phyloP scores from a whole-genome alignment of 2,888 invertebrate species.

The Agrilus mali region DNA sequence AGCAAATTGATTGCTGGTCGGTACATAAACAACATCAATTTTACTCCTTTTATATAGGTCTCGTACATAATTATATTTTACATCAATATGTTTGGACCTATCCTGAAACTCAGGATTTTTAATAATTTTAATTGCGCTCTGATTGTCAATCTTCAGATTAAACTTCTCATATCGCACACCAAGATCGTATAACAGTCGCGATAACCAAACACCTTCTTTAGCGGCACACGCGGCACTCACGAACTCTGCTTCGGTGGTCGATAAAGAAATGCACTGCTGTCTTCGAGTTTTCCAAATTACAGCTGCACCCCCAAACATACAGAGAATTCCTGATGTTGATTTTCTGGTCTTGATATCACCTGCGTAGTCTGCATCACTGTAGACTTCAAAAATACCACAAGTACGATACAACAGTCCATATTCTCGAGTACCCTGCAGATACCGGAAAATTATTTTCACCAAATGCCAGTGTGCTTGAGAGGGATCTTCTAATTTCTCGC shows the following conservation, averaged over 20 bases:
- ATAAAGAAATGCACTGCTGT: slow-evolving; percentile 12
- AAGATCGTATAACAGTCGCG: background rate
- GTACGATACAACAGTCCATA: background rate
- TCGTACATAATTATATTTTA: too few species aligned
- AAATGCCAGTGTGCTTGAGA: slow-evolving; percentile 15
- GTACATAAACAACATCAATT: too few species aligned
- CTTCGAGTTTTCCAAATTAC: slow-evolving; percentile 17
- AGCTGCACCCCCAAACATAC: slow-evolving; percentile 15
- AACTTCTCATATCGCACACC: too few species aligned
- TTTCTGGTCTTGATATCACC: slow-evolving; percentile 15
- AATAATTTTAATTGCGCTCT: too few species aligned
- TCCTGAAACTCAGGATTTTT: too few species aligned
- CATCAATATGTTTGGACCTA: too few species aligned
- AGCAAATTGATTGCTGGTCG: too few species aligned
- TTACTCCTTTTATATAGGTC: too few species aligned
- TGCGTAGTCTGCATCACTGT: slow-evolving; percentile 26
- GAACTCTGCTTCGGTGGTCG: slow-evolving; percentile 20
- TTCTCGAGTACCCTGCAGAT: slow-evolving; percentile 16
- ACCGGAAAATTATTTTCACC: slow-evolving; percentile 21
- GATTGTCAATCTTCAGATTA: too few species aligned
- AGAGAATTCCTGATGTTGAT: slow-evolving; percentile 13
- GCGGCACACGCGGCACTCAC: slow-evolving; percentile 20
- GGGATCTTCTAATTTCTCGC: slow-evolving; percentile 15
- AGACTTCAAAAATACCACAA: slow-evolving; percentile 12
- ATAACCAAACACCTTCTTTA: slow-evolving; percentile 17